phyloP scores from a whole-genome alignment of 2,113 vertebrate species.

The Ahaetulla prasina region DNA sequence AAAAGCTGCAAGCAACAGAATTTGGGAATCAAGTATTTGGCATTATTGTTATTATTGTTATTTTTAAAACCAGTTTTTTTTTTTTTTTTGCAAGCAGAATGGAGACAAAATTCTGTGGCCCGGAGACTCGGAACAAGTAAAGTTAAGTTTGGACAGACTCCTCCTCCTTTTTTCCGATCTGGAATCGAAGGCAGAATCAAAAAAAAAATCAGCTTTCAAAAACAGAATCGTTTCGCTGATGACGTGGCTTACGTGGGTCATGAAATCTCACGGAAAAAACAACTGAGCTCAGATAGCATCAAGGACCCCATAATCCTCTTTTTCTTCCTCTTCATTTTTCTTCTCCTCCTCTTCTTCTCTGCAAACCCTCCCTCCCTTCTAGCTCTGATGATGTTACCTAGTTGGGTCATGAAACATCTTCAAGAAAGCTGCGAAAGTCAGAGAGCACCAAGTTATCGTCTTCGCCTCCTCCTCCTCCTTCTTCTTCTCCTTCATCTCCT shows the following conservation, averaged over 20 bases:
- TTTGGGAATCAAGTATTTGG: rapidly evolving
- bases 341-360: neutral
- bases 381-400: neutral
- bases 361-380: neutral
- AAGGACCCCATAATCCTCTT: neutral
- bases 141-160: conserved; percentile 12
- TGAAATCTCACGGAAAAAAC: neutral
- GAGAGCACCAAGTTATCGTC: no score
- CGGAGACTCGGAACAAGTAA: neutral
- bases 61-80: neutral
- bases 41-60: neutral
- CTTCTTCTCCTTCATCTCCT: no score
- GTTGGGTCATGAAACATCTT: neutral
- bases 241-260: neutral
- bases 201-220: conserved; percentile 12
- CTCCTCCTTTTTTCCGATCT: conserved; percentile 18
- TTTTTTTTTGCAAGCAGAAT: conserved; percentile 15
- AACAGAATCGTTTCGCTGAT: neutral
- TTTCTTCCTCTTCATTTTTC: no score
- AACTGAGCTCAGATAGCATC: neutral
- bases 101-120: conserved; percentile 40
- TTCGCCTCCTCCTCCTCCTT: no score
- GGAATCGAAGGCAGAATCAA: neutral
- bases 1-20: conserved; percentile 5
- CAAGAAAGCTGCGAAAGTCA: neutral